Evolutionary conservation across 2,888 invertebrate species (phyloP).

Genomic region (Nowickia ferox): DNA sequence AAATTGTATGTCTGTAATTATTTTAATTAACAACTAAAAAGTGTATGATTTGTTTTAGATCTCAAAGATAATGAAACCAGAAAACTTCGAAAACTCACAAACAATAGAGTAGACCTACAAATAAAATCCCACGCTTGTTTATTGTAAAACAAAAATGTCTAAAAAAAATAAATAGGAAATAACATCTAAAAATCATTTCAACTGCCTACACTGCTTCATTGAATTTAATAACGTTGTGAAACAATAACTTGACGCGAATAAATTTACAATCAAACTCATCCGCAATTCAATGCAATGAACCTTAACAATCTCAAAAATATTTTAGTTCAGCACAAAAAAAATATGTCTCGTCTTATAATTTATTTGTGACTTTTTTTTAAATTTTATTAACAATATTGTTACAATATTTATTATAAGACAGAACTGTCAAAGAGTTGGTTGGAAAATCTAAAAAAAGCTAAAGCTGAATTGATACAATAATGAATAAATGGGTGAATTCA

Average conservation of each 20-base stretch:
- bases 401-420: slow-evolving; percentile 8
- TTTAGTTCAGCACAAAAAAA: slow-evolving; percentile 39
- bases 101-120: slow-evolving; percentile 29
- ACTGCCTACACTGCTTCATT: slow-evolving; percentile 59
- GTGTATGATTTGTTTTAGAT: slow-evolving; percentile 37
- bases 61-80: slow-evolving; percentile 29
- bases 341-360: slow-evolving; percentile 39
- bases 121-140: slow-evolving; percentile 63
- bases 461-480: too few species aligned
- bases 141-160: slow-evolving; percentile 5
- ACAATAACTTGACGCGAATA: slow-evolving; percentile 48
- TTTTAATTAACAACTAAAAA: slow-evolving; percentile 51
- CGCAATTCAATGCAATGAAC: slow-evolving; percentile 63
- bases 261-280: slow-evolving; percentile 46
- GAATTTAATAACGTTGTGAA: slow-evolving; percentile 19
- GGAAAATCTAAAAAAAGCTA: too few species aligned
- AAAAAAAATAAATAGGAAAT: slow-evolving; percentile 45
- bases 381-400: slow-evolving; percentile 7
- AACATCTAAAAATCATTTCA: slow-evolving; percentile 22
- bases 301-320: slow-evolving; percentile 27
- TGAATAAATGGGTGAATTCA: too few species aligned
- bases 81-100: slow-evolving; percentile 15
- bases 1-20: slow-evolving; percentile 60
- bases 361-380: background rate
- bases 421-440: background rate